These are phyloP conservation scores for Aspidapion aeneum DNA, from an alignment of 2,888 invertebrate genomes.

Conservation along the genomic window DNA sequence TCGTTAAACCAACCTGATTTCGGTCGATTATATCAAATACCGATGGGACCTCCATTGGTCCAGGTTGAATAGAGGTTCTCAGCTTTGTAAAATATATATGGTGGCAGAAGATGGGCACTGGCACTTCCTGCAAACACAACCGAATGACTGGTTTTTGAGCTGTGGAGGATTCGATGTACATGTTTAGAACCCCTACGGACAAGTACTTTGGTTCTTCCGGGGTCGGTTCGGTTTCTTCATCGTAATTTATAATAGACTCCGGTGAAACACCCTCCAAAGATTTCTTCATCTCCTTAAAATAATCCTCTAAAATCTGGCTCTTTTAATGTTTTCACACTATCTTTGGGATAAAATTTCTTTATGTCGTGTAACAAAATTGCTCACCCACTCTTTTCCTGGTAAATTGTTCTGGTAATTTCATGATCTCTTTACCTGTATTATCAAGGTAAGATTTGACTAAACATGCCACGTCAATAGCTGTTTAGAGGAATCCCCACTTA, in stretches of 20 bases:
- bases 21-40: slow-evolving; percentile 1
- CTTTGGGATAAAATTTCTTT: not conserved
- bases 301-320: not conserved
- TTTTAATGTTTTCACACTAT: not conserved
- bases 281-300: not conserved
- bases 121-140: slow-evolving; percentile 1
- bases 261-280: not conserved
- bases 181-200: not conserved
- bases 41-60: not conserved
- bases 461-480: not conserved
- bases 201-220: not conserved
- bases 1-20: slow-evolving; percentile 6
- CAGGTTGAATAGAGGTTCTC: slow-evolving; percentile 1
- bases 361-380: not conserved
- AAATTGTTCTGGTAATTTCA: not conserved
- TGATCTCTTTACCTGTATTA: not conserved
- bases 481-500: not conserved
- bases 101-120: not conserved
- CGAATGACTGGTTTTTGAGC: not conserved
- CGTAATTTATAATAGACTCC: not conserved
- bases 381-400: not conserved
- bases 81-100: not conserved
- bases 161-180: not conserved
- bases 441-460: not conserved
- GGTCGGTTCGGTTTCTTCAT: not conserved